Percentiles rank a stretch among this genome's conserved stretches.
Evolutionary conservation across 2,797 vertebrate genomes (phyloP).

Genomic region (Loris lydekkerianus): DNA sequence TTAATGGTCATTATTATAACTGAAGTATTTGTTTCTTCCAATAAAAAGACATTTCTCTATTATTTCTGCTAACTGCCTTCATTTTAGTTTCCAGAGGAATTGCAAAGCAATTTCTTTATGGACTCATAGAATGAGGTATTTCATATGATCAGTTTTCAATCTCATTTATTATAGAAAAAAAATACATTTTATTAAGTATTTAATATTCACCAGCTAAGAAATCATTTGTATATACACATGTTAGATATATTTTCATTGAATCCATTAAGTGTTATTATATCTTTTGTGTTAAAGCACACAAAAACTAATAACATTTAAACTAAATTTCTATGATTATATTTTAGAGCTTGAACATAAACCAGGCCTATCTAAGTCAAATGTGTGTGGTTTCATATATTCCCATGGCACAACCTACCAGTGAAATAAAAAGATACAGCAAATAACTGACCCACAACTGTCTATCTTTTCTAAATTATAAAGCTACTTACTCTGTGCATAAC

Average conservation of each 20-base stretch:
- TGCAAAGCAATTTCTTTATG: background rate
- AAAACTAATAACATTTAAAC: background rate
- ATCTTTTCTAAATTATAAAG: background rate
- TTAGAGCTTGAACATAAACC: background rate
- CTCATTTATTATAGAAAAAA: background rate
- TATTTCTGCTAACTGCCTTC: background rate
- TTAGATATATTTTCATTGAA: background rate
- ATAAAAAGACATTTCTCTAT: conserved; percentile 13
- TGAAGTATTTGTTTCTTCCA: background rate
- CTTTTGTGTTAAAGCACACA: background rate
- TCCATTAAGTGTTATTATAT: background rate
- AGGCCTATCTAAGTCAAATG: background rate
- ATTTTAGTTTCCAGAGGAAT: conserved; percentile 15
- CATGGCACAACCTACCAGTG: background rate
- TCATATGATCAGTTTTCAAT: background rate
- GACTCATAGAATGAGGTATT: background rate
- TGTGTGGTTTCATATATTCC: background rate
- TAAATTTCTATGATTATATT: background rate
- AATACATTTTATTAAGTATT: background rate
- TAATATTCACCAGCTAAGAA: background rate
- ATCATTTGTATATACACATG: background rate
- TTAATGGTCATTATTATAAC: background rate
- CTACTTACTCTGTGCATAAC: background rate
- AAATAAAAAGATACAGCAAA: background rate
- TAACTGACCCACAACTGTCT: background rate